Conservation (phyloP, 2,888 invertebrate species). For the Apamea crenata region DNA sequence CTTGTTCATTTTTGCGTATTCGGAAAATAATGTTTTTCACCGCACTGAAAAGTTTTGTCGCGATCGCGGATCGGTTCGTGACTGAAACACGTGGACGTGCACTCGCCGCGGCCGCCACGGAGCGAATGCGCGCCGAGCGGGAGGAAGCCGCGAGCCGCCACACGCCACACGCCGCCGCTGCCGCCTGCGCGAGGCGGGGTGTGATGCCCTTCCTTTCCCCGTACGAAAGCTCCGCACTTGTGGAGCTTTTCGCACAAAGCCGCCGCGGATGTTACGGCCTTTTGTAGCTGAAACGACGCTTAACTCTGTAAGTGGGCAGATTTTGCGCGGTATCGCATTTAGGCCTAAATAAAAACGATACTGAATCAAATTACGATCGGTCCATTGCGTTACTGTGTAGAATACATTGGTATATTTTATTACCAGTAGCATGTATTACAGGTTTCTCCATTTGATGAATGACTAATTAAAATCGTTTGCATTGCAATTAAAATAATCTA, state of each 20-base stretch:
- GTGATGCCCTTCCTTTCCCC: slow-evolving; percentile 84
- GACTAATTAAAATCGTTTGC: slow-evolving; percentile 43
- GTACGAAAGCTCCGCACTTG: slow-evolving; percentile 82
- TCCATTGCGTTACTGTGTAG: slow-evolving; percentile 37
- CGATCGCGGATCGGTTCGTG: slow-evolving; percentile 78
- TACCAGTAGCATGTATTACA: slow-evolving; percentile 24
- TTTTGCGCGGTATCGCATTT: slow-evolving; percentile 87
- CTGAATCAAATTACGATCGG: slow-evolving; percentile 73
- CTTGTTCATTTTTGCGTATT: slow-evolving; percentile 79
- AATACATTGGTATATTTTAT: slow-evolving; percentile 24
- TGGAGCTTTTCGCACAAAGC: slow-evolving; percentile 84
- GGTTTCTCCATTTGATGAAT: slow-evolving; percentile 39
- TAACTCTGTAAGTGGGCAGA: slow-evolving; percentile 89
- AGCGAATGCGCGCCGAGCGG: slow-evolving; percentile 84
- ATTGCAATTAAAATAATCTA: slow-evolving; percentile 48
- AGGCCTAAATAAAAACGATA: slow-evolving; percentile 87
- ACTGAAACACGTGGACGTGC: slow-evolving; percentile 74
- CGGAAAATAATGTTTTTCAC: slow-evolving; percentile 74
- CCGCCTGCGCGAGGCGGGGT: slow-evolving; percentile 80
- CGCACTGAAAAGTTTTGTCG: slow-evolving; percentile 88
- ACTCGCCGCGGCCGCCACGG: slow-evolving; percentile 76
- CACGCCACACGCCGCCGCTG: slow-evolving; percentile 55
- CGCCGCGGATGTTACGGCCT: slow-evolving; percentile 74
- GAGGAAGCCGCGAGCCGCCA: slow-evolving; percentile 65
- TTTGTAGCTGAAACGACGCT: slow-evolving; percentile 76